These are phyloP conservation scores for Melanotaenia parkinsoni DNA, from an alignment of 2,797 vertebrate genomes.

Conservation along the genomic window DNA sequence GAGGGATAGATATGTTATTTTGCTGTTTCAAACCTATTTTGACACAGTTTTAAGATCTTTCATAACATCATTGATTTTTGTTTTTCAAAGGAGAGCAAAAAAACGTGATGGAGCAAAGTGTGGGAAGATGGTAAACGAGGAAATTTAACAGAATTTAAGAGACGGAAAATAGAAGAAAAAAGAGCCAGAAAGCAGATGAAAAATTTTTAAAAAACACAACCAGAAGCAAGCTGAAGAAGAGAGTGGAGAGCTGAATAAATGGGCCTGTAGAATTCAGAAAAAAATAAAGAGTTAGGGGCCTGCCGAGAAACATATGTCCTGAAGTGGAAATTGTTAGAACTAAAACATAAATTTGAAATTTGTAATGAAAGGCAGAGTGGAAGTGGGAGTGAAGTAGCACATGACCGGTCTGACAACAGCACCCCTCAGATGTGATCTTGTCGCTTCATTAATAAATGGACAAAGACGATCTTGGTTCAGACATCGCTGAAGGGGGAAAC, in stretches of 20 bases:
- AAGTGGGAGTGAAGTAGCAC: conserved; percentile 2
- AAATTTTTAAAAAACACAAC: background rate
- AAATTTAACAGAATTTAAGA: background rate
- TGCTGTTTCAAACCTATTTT: background rate
- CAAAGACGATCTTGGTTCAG: conserved; percentile 62
- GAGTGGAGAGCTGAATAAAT: background rate
- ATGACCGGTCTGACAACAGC: conserved; percentile 32
- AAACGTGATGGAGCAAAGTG: background rate
- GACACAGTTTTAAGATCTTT: background rate
- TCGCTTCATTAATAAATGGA: conserved; percentile 41
- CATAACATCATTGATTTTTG: background rate
- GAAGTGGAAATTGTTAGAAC: conserved; percentile 30
- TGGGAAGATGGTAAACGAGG: background rate
- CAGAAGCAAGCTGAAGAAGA: background rate
- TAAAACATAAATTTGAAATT: conserved; percentile 31
- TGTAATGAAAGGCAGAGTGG: conserved; percentile 30
- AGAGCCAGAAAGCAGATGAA: background rate
- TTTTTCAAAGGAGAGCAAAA: background rate
- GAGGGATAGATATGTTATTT: conserved; percentile 15
- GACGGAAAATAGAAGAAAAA: background rate
- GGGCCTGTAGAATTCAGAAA: background rate
- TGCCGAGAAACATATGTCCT: conserved; percentile 12
- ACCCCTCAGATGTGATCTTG: conserved; percentile 26
- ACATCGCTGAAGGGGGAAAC: conserved; percentile 47
- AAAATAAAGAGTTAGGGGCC: conserved; percentile 1